These are phyloP conservation scores for Palaemon carinicauda DNA, from an alignment of 1,140 invertebrate species.

Conservation along the genomic window DNA sequence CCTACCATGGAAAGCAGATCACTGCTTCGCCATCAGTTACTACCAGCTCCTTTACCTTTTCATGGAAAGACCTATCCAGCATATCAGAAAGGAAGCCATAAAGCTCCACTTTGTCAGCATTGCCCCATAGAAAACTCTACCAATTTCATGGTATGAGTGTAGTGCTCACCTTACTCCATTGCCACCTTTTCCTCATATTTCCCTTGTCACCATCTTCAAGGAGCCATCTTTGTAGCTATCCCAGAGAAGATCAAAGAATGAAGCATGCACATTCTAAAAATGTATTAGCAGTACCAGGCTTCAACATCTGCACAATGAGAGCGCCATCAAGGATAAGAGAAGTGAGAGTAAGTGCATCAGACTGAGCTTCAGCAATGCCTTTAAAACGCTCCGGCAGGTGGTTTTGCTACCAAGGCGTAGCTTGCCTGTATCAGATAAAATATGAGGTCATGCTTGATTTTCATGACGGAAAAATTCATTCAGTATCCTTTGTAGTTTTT, in stretches of 20 bases:
- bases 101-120: neutral
- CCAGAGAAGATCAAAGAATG: neutral
- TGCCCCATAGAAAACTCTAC: neutral
- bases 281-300: no score
- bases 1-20: neutral
- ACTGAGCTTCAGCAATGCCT: neutral
- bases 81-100: neutral
- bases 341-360: neutral
- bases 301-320: no score
- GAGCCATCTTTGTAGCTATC: neutral
- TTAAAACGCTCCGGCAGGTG: neutral
- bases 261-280: neutral
- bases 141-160: neutral
- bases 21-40: neutral
- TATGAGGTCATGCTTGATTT: neutral
- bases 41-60: neutral
- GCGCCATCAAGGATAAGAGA: neutral
- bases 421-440: neutral
- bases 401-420: neutral
- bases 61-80: neutral
- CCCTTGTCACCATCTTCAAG: no score
- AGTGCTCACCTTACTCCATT: neutral
- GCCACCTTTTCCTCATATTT: neutral
- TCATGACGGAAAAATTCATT: neutral
- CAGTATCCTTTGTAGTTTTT: neutral